These are phyloP conservation scores for Aphrocallistes beatrix DNA, from an alignment of 37 sponge, comb jelly and placozoan genomes.

Conservation along the genomic window DNA sequence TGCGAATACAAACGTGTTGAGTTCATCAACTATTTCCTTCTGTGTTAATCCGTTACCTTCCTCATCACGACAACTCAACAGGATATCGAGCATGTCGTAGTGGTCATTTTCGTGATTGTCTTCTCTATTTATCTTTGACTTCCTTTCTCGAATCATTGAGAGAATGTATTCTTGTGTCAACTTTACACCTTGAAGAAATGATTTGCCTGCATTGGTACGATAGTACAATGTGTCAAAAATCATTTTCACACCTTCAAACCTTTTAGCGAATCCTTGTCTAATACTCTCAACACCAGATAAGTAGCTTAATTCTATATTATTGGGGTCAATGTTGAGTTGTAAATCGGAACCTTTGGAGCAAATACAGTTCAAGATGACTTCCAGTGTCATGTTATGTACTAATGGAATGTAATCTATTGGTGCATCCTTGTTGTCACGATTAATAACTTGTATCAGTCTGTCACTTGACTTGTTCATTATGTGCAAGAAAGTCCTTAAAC, in stretches of 20 bases:
- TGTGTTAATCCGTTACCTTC: background rate
- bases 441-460: background rate
- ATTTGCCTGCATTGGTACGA: background rate
- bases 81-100: background rate
- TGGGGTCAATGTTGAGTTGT: background rate
- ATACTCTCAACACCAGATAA: background rate
- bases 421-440: background rate
- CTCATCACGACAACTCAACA: background rate
- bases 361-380: background rate
- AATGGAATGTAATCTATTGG: background rate
- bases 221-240: background rate
- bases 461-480: background rate
- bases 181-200: background rate
- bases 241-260: background rate
- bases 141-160: background rate
- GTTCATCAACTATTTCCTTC: background rate
- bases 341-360: background rate
- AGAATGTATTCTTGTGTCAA: background rate
- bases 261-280: background rate
- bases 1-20: slow-evolving; percentile 13
- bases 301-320: background rate
- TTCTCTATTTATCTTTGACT: background rate
- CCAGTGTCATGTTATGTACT: background rate
- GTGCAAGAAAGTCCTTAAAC: background rate
- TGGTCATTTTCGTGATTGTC: background rate